Conservation (phyloP, 2,113 vertebrate species). For the Pollimyrus isidori region DNA sequence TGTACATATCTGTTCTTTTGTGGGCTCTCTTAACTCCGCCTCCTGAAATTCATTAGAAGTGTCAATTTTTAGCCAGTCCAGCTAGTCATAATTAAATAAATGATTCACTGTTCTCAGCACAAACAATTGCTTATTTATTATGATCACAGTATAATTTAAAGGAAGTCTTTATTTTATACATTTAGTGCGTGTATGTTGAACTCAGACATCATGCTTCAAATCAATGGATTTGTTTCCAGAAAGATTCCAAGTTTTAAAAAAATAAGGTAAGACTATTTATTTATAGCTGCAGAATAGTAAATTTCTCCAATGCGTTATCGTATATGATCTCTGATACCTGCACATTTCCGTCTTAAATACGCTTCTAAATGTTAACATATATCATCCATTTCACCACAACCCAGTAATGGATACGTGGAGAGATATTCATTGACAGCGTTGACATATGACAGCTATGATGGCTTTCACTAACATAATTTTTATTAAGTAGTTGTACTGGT, state of each 20-base stretch:
- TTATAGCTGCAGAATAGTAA: neutral
- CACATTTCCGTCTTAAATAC: neutral
- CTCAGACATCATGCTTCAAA: no score
- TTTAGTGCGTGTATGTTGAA: neutral
- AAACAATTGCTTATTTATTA: neutral
- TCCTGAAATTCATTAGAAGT: neutral
- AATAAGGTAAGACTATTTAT: neutral
- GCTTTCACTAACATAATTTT: neutral
- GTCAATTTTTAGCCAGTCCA: neutral
- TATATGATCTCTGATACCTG: neutral
- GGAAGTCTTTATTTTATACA: neutral
- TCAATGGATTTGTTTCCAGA: neutral
- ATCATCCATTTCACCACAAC: neutral
- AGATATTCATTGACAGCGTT: neutral
- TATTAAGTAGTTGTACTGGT: neutral
- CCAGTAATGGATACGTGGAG: neutral
- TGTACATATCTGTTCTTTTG: neutral
- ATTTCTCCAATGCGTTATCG: neutral
- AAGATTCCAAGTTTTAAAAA: neutral
- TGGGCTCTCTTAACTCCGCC: constrained; percentile 12
- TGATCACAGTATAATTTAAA: neutral
- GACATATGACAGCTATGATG: neutral
- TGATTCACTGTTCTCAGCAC: neutral
- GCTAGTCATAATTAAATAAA: neutral
- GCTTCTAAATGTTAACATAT: neutral